Conservation (phyloP, 2,797 vertebrate genomes). For the Staurois parvus region DNA sequence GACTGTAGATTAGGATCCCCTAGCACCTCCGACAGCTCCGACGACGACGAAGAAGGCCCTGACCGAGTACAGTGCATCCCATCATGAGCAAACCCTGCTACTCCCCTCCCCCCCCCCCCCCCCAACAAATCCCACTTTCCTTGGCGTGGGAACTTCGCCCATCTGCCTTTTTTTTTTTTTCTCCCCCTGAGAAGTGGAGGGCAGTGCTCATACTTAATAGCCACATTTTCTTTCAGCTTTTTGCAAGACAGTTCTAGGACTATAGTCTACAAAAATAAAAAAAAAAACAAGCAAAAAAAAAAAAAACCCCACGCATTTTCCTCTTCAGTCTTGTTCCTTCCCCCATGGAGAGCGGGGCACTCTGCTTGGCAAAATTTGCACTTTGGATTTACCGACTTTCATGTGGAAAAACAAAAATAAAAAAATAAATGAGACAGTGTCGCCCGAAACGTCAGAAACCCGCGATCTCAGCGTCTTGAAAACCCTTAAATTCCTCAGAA, state of each 20-base stretch:
- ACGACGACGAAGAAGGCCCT: constrained; percentile 90
- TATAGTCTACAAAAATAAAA: constrained; percentile 39
- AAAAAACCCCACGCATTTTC: constrained; percentile 24
- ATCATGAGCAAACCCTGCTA: constrained; percentile 80
- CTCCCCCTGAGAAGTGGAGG: constrained; percentile 10
- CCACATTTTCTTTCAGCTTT: constrained; percentile 59
- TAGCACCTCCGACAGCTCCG: constrained; percentile 91
- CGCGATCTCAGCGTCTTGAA: neutral
- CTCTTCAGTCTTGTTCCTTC: neutral
- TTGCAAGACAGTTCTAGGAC: constrained; percentile 57
- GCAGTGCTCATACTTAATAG: constrained; percentile 62
- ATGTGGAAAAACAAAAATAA: constrained; percentile 33
- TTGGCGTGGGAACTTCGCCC: constrained; percentile 3
- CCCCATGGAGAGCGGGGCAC: constrained; percentile 17
- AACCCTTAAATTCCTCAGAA: neutral
- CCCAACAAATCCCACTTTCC: neutral
- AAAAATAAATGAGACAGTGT: neutral
- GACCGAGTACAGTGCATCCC: constrained; percentile 97
- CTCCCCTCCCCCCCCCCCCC: too few relatives aligned
- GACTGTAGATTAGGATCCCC: constrained; percentile 92
- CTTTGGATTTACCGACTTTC: constrained; percentile 70
- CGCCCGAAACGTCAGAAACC: neutral
- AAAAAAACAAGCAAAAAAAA: constrained; percentile 23
- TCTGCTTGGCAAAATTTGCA: constrained; percentile 67
- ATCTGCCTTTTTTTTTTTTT: neutral